A percentile compares a stretch with the other conserved stretches of the same genome.
These are phyloP conservation scores for Lumbricus terrestris DNA, from an alignment of 2,888 invertebrate genomes.

Conservation along the genomic window DNA sequence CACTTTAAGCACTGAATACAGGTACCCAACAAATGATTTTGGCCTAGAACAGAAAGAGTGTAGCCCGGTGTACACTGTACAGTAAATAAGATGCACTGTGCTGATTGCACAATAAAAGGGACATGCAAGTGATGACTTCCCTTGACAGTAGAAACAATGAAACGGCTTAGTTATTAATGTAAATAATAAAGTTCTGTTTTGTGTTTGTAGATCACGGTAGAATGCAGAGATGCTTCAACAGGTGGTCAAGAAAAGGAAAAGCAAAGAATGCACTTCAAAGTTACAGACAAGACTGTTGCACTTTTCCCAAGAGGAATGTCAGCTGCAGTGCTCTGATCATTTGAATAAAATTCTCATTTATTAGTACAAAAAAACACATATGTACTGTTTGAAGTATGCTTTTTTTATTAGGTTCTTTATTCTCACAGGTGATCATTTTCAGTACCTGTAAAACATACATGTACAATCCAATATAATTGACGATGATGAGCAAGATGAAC, in stretches of 20 bases:
- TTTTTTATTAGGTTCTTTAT: not conserved
- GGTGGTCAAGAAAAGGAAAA: not conserved
- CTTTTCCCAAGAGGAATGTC: constrained; percentile 52
- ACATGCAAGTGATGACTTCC: not conserved
- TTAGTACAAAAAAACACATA: not conserved
- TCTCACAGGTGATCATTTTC: not conserved
- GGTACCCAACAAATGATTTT: too few relatives aligned
- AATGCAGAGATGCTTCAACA: not conserved
- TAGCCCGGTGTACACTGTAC: too few relatives aligned
- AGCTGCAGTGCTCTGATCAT: constrained; percentile 44
- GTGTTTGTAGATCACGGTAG: constrained; percentile 11
- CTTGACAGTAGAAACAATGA: not conserved
- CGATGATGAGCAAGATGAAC: not conserved
- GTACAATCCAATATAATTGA: not conserved
- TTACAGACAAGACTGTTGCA: constrained; percentile 46
- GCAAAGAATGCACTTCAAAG: constrained; percentile 44
- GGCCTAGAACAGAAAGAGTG: too few relatives aligned
- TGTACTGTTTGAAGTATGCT: not conserved
- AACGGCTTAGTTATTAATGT: too few relatives aligned
- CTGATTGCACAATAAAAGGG: too few relatives aligned
- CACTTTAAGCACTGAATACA: too few relatives aligned
- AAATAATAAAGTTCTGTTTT: not conserved
- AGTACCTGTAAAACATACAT: not conserved
- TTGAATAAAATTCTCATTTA: not conserved
- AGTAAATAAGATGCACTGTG: too few relatives aligned